Percentiles rank a stretch among this genome's conserved stretches.
These are phyloP conservation scores for Eugnorisma glareosa DNA, from an alignment of 2,888 invertebrate species.

Conservation along the genomic window DNA sequence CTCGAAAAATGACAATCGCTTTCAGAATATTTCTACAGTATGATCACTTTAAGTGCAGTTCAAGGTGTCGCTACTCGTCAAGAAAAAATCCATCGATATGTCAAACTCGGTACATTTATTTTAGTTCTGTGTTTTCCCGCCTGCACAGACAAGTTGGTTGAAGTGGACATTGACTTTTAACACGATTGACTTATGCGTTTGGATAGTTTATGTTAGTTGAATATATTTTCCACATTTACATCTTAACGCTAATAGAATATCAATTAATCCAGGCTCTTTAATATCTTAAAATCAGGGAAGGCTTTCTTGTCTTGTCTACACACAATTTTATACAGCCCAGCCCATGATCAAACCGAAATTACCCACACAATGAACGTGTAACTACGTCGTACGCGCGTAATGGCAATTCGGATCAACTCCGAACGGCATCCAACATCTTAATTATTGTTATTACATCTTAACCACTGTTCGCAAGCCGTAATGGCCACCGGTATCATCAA, in stretches of 20 bases:
- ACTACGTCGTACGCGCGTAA: conserved; percentile 28
- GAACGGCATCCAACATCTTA: conserved; percentile 70
- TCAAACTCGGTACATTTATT: background rate
- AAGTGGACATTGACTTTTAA: background rate
- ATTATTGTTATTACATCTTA: conserved; percentile 84
- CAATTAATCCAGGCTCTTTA: background rate
- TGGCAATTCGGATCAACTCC: conserved; percentile 39
- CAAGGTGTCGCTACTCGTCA: background rate
- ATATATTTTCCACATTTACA: background rate
- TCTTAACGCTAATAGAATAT: background rate
- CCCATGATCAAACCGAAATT: conserved; percentile 39
- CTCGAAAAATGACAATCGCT: background rate
- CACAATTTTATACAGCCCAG: conserved; percentile 16
- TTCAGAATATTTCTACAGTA: background rate
- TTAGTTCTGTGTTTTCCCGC: background rate
- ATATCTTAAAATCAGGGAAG: background rate
- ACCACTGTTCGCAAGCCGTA: conserved; percentile 77
- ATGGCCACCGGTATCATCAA: conserved; percentile 81
- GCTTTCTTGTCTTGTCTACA: conserved; percentile 12
- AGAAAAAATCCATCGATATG: background rate
- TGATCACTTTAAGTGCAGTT: no score
- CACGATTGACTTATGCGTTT: background rate
- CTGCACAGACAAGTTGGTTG: background rate
- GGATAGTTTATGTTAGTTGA: background rate
- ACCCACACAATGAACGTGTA: conserved; percentile 34